These are phyloP conservation scores for Siderastrea radians DNA, from an alignment of 92 coral and sea anemone genomes.

Conservation along the genomic window DNA sequence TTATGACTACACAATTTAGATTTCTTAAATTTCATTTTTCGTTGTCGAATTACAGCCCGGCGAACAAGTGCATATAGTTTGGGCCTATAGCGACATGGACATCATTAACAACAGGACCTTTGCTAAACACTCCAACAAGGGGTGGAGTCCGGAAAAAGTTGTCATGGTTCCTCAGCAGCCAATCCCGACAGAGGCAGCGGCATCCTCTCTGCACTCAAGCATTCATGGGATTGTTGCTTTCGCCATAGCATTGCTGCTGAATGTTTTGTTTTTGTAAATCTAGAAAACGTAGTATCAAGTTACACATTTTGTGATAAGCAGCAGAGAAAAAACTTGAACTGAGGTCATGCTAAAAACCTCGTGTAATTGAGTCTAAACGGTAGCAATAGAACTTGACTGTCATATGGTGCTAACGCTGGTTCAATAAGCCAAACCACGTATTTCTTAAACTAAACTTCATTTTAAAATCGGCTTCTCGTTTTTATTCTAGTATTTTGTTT, in stretches of 20 bases:
- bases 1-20: no score
- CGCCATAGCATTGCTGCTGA: background rate
- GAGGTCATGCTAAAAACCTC: no score
- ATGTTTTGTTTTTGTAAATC: background rate
- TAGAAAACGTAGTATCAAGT: no score
- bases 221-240: background rate
- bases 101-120: background rate
- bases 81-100: constrained; percentile 14
- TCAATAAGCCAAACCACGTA: no score
- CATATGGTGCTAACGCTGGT: no score
- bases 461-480: no score
- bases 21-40: background rate
- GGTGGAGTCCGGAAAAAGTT: background rate
- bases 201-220: constrained; percentile 1
- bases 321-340: no score
- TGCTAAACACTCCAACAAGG: background rate
- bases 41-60: background rate
- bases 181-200: constrained; percentile 19
- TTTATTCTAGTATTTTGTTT: no score
- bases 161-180: background rate
- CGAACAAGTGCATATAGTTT: background rate
- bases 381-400: no score
- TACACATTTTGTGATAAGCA: no score
- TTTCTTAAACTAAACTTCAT: no score
- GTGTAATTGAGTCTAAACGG: no score